phyloP scores from a whole-genome alignment of 2,113 vertebrate species.

The Thermophis baileyi region DNA sequence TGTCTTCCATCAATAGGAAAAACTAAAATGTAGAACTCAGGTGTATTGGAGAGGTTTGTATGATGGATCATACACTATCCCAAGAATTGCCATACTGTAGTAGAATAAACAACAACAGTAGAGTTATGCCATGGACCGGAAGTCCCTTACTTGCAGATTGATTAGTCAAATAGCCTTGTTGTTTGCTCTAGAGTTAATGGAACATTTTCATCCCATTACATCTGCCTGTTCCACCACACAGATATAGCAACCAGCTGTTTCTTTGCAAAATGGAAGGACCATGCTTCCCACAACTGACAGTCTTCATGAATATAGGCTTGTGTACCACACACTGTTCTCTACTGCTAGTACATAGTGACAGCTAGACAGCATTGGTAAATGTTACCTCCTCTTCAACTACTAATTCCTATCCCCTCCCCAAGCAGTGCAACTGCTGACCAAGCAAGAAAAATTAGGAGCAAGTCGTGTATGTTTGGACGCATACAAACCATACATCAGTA shows the following conservation, averaged over 20 bases:
- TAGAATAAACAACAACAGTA: not conserved
- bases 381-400: not conserved
- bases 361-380: not conserved
- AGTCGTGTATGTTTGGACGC: not conserved
- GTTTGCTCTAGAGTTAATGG: not conserved
- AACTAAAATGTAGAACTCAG: not conserved
- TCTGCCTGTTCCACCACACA: not conserved
- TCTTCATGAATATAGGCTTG: not conserved
- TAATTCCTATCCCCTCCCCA: not conserved
- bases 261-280: not conserved
- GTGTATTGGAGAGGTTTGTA: not conserved
- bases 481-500: not conserved
- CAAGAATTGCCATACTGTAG: not conserved
- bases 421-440: not conserved
- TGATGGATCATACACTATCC: not conserved
- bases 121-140: not conserved
- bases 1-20: not conserved
- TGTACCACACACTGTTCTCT: not conserved
- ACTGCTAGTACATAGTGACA: not conserved
- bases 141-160: not conserved
- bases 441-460: not conserved
- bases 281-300: not conserved
- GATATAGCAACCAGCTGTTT: not conserved
- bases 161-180: not conserved
- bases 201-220: not conserved